Conservation (phyloP, 2,113 vertebrate genomes). For the Ramphastos sulfuratus region DNA sequence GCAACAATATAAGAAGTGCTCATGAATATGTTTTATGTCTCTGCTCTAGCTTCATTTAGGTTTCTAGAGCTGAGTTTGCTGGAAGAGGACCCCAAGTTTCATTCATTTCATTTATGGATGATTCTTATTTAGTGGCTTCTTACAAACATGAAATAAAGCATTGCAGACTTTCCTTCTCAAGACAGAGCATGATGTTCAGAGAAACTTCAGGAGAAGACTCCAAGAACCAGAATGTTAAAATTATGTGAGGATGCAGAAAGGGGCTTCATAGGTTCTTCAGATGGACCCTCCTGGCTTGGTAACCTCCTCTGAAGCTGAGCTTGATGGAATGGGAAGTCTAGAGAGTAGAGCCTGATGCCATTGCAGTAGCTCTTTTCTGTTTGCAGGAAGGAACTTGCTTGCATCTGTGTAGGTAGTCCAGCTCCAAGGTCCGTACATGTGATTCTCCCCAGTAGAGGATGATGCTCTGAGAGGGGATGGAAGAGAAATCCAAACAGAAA, state of each 20-base stretch:
- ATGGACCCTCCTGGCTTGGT: not conserved
- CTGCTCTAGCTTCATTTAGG: not conserved
- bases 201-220: not conserved
- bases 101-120: not conserved
- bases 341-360: not conserved
- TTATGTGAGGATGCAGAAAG: not conserved
- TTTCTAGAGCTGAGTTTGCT: not conserved
- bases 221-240: not conserved
- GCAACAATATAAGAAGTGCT: not conserved
- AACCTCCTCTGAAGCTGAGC: not conserved
- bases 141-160: not conserved
- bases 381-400: not conserved
- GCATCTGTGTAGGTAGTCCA: not conserved
- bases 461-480: not conserved
- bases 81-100: not conserved
- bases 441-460: not conserved
- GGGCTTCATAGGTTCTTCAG: not conserved
- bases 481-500: not conserved
- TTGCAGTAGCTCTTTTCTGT: not conserved
- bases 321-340: fast-evolving
- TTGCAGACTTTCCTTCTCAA: not conserved
- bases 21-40: not conserved
- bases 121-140: not conserved
- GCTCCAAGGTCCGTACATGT: not conserved
- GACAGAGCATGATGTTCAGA: not conserved